These are phyloP conservation scores for Epizoanthus illoricatus DNA, from an alignment of 92 coral and sea anemone genomes.

Conservation along the genomic window DNA sequence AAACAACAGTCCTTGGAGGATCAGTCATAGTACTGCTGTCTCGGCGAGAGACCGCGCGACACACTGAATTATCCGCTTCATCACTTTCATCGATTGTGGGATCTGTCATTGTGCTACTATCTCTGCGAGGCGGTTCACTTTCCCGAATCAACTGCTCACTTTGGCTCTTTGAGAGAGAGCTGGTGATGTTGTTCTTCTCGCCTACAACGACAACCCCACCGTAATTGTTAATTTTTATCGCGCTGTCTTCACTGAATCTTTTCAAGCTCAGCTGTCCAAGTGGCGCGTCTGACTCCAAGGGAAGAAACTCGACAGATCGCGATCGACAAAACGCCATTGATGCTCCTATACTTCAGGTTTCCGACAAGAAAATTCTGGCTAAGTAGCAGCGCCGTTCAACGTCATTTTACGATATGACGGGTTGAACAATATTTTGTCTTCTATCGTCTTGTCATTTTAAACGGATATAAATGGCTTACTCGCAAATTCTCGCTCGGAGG, in stretches of 20 bases:
- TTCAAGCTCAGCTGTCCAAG: not conserved
- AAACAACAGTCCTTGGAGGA: not conserved
- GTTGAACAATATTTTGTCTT: not conserved
- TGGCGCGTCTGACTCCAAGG: not conserved
- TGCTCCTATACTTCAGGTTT: not conserved
- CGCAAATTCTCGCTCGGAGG: not conserved
- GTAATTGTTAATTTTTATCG: constrained; percentile 18
- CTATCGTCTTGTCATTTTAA: not conserved
- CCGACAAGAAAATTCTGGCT: not conserved
- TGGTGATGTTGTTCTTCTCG: constrained; percentile 7
- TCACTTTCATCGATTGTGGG: not conserved
- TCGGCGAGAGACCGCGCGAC: not conserved
- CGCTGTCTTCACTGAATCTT: constrained; percentile 17
- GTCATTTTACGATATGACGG: not conserved
- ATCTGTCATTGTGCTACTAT: constrained; percentile 27
- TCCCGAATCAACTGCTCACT: constrained; percentile 3
- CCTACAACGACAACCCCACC: constrained; percentile 19
- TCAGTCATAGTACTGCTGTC: constrained; percentile 26
- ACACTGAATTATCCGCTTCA: constrained; percentile 5
- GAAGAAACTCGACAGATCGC: constrained; percentile 3
- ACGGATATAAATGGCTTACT: not conserved
- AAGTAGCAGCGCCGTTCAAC: not conserved
- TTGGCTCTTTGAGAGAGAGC: not conserved
- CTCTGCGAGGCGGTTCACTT: constrained; percentile 9
- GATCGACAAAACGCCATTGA: constrained; percentile 7